Percentiles rank a stretch among this genome's conserved stretches.
phyloP scores from a whole-genome alignment of 1,140 invertebrate species.

The Zaprionus nigranus region DNA sequence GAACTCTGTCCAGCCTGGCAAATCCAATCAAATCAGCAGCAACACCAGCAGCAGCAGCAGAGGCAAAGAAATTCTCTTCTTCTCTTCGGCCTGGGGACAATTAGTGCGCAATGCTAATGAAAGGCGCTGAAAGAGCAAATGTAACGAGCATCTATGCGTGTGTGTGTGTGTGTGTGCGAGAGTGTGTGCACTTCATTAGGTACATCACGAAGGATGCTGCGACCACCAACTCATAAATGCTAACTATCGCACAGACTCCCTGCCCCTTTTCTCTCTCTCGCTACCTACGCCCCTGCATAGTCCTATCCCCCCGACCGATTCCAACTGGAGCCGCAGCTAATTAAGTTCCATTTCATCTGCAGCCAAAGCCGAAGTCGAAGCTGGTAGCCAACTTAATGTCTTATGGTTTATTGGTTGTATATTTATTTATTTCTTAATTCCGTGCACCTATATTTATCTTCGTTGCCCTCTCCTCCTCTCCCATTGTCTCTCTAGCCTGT shows the following conservation, averaged over 20 bases:
- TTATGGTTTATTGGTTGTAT: slow-evolving; percentile 58
- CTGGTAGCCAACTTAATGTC: slow-evolving; percentile 48
- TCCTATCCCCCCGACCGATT: neutral
- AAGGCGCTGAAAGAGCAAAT: slow-evolving; percentile 45
- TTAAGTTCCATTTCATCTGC: slow-evolving; percentile 48
- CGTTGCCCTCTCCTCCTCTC: neutral
- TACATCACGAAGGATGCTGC: slow-evolving; percentile 38
- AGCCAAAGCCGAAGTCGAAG: slow-evolving; percentile 5
- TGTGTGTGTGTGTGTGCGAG: neutral
- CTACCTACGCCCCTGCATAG: neutral
- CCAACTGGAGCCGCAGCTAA: slow-evolving; percentile 32
- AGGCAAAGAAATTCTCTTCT: slow-evolving; percentile 45
- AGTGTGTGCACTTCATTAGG: slow-evolving; percentile 64
- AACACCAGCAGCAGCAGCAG: slow-evolving; percentile 8
- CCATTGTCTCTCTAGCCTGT: slow-evolving; percentile 2
- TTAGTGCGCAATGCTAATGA: slow-evolving; percentile 74
- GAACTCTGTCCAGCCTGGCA: slow-evolving; percentile 30
- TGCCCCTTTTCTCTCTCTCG: neutral
- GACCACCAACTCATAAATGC: slow-evolving; percentile 46
- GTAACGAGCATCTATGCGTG: neutral
- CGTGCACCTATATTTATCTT: slow-evolving; percentile 59
- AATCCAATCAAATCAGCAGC: slow-evolving; percentile 71
- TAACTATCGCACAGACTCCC: neutral
- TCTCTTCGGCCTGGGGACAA: slow-evolving; percentile 47
- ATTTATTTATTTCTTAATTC: slow-evolving; percentile 71